Evolutionary conservation across 2,797 vertebrate species (phyloP).

Genomic region (Chaetodon trifasciatus): DNA sequence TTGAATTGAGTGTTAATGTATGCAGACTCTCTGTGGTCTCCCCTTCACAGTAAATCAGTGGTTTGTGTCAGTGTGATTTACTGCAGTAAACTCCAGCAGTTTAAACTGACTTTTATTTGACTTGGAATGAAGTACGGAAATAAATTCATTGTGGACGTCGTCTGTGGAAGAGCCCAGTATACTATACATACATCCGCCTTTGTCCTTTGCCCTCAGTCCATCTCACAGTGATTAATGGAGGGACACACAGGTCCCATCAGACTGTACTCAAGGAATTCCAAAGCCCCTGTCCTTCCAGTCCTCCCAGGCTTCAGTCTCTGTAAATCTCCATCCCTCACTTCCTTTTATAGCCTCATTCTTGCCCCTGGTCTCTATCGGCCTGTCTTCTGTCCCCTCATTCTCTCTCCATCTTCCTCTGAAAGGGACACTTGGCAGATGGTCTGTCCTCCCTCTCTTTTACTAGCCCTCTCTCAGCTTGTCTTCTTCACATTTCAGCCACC

Average conservation of each 20-base stretch:
- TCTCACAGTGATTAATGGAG: conserved; percentile 71
- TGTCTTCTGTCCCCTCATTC: conserved; percentile 65
- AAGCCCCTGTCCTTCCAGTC: conserved; percentile 39
- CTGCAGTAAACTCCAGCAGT: conserved; percentile 4
- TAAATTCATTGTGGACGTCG: conserved; percentile 36
- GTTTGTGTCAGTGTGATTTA: neutral
- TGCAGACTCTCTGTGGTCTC: neutral
- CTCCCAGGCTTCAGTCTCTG: conserved; percentile 49
- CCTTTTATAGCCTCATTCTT: conserved; percentile 79
- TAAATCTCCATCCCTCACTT: conserved; percentile 54
- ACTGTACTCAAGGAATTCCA: conserved; percentile 68
- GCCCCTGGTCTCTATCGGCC: conserved; percentile 53
- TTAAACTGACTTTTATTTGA: conserved; percentile 47
- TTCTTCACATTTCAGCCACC: conserved; percentile 29
- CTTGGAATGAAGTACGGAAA: conserved; percentile 52
- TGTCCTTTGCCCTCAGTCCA: conserved; percentile 52
- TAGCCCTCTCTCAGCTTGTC: conserved; percentile 36
- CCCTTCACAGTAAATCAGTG: neutral
- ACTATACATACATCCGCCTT: conserved; percentile 19
- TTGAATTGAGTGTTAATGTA: neutral
- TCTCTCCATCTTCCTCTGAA: conserved; percentile 55
- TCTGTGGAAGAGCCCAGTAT: conserved; percentile 58
- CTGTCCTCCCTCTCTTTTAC: conserved; percentile 44
- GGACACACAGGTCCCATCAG: conserved; percentile 69
- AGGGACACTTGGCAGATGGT: conserved; percentile 54